Evolutionary conservation across 2,113 vertebrate species (phyloP).

Genomic region (Rana temporaria): DNA sequence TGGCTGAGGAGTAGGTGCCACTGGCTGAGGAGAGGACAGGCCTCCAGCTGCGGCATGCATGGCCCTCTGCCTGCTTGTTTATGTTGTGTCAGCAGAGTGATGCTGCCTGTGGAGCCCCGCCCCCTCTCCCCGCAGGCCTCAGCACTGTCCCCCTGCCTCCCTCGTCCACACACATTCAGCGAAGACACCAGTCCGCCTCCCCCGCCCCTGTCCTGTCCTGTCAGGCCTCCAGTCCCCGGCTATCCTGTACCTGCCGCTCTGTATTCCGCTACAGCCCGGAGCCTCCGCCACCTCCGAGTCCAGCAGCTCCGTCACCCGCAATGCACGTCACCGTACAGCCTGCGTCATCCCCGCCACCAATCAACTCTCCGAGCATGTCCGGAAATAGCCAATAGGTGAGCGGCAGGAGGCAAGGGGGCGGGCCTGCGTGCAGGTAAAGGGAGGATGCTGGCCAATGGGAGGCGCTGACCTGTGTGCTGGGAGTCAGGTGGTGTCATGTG

Average conservation of each 20-base stretch:
- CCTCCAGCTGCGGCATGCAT: no score
- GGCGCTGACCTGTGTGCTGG: no score
- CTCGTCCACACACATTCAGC: no score
- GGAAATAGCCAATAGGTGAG: slow-evolving; percentile 5
- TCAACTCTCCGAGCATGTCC: background rate
- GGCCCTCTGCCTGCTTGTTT: background rate
- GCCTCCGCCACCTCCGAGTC: slow-evolving; percentile 14
- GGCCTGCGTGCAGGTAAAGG: no score
- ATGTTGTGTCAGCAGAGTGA: background rate
- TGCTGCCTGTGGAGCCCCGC: slow-evolving; percentile 42
- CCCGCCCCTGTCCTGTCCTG: background rate
- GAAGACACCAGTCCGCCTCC: background rate
- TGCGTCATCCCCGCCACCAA: slow-evolving; percentile 12
- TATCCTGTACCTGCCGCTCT: background rate
- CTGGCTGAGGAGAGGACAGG: no score
- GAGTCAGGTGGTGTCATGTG: no score
- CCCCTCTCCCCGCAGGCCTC: slow-evolving; percentile 56
- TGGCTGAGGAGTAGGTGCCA: no score
- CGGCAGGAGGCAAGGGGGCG: background rate
- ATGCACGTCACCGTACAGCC: background rate
- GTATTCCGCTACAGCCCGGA: background rate
- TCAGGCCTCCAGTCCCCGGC: background rate
- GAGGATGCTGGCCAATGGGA: no score
- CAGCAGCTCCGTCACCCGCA: slow-evolving; percentile 14
- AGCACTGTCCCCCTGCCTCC: background rate